Evolutionary conservation across 2,113 vertebrate genomes (phyloP), one percentile per base, ranked within the genome.

Genomic region (Neogale vison): DNA sequence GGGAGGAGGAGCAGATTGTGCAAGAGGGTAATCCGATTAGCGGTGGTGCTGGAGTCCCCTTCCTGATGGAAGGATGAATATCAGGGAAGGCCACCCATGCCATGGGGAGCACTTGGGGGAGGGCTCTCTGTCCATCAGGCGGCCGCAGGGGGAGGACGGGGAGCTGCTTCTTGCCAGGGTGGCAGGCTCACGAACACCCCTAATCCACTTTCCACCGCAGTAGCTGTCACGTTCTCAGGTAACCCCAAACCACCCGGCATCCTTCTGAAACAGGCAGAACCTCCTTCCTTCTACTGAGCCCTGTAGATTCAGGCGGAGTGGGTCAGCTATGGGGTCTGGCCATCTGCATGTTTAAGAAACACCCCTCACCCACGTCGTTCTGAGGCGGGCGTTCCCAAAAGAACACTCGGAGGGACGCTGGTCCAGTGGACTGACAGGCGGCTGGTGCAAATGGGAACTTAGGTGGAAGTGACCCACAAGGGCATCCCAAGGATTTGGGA

Each of bases 21-120:
- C n/a, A 96, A 97, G 85, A 90, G 23, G n/a, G 50, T 95, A 92
- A 97, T 95, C 72, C 2, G 15, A 97, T 97, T 95, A 96, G 87
- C 34, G 6, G 29, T 3, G 1, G 34, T 63, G 67, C 77, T 92
- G 86, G 52, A 92, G 52, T 72, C 65, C 13, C 3, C 77, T 97
- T 96, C 47, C 59, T 82, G 52, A 87, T 50, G 29, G 59, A 97
- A 91, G 88, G 69, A 90, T 63, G 79, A 95, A 24, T 57, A 63
- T 61, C 61, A 84, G 26, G 47, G 61, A 74, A 90, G 84, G 89
- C 83, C 1, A 24, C 10, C 50, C 26, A 15, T 59, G 67, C 52
- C 18, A 3, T 20, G 36, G 36, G 29, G 77, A 90, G 13, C 23
- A 59, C 76, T 71, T 34, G 9, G 39, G 39, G 67, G 86, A 59